phyloP scores from a whole-genome alignment of 2,888 invertebrate genomes.

The Eurytoma californica region DNA sequence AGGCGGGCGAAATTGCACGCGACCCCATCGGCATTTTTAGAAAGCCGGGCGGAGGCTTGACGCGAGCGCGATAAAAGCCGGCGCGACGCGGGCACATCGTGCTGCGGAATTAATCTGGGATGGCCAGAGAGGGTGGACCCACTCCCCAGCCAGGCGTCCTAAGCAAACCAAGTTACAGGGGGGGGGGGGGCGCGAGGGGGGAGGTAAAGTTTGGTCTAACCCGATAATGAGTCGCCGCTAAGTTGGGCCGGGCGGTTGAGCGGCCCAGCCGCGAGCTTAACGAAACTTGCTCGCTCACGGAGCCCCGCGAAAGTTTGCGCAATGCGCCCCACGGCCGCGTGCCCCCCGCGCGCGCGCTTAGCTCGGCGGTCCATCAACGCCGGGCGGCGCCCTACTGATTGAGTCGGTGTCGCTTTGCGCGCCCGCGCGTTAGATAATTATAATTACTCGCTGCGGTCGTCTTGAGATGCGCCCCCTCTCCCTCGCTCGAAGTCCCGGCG shows the following conservation, averaged over 20 bases:
- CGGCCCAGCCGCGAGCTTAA: slow-evolving; percentile 25
- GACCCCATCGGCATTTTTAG: not conserved
- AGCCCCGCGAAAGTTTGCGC: slow-evolving; percentile 22
- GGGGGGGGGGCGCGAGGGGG: slow-evolving; percentile 9
- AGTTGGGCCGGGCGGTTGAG: not conserved
- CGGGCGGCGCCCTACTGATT: slow-evolving; percentile 28
- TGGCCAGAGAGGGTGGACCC: slow-evolving; percentile 20
- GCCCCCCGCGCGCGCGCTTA: not conserved
- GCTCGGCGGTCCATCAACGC: slow-evolving; percentile 28
- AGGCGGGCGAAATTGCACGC: slow-evolving; percentile 9
- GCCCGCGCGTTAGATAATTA: slow-evolving; percentile 42
- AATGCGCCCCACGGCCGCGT: not conserved
- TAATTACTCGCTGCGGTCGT: slow-evolving; percentile 35
- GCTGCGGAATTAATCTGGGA: slow-evolving; percentile 58
- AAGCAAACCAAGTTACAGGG: slow-evolving; percentile 64
- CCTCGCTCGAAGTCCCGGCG: no score
- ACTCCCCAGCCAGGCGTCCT: slow-evolving; percentile 54
- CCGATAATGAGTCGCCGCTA: slow-evolving; percentile 62
- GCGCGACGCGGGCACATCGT: slow-evolving; percentile 10
- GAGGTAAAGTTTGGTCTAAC: slow-evolving; percentile 63
- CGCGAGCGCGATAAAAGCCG: not conserved
- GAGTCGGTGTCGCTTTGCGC: slow-evolving; percentile 22
- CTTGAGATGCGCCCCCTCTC: not conserved
- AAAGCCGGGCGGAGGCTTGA: not conserved
- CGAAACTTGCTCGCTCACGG: slow-evolving; percentile 6